Conservation (phyloP, 2,888 invertebrate genomes). For the Mesorhabditis sp. region DNA sequence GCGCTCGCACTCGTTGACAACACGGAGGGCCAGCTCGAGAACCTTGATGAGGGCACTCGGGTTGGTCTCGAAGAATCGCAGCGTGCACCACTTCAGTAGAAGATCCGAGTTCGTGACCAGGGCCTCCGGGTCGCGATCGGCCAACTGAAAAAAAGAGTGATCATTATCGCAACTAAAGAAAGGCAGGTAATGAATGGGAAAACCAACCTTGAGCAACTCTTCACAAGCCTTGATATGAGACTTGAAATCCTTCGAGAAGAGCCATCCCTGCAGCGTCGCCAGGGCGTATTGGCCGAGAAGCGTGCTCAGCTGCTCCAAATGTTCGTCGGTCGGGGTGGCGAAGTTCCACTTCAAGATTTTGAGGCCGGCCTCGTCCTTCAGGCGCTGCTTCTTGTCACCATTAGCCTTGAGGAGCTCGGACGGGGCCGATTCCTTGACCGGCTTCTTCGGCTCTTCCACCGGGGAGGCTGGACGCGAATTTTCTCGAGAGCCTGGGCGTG, state of each 20-base stretch:
- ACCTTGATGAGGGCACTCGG: constrained; percentile 88
- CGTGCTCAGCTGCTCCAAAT: constrained; percentile 78
- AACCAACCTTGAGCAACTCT: constrained; percentile 71
- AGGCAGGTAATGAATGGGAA: constrained; percentile 10
- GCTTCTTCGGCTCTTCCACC: constrained; percentile 9
- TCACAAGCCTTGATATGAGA: constrained; percentile 93
- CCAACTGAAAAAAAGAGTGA: constrained; percentile 22
- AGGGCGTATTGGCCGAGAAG: constrained; percentile 89
- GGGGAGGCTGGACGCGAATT: constrained; percentile 8
- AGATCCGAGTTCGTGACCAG: constrained; percentile 86
- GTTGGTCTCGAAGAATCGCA: constrained; percentile 96
- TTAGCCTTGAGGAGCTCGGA: constrained; percentile 24
- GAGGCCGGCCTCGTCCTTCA: constrained; percentile 80
- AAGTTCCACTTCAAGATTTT: constrained; percentile 55
- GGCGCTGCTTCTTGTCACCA: constrained; percentile 80
- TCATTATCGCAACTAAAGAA: neutral
- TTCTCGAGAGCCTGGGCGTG: constrained; percentile 6
- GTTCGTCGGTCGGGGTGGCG: constrained; percentile 79
- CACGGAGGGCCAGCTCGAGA: constrained; percentile 22
- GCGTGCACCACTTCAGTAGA: constrained; percentile 89
- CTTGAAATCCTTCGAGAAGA: constrained; percentile 91
- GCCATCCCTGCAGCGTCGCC: constrained; percentile 77
- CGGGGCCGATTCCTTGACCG: constrained; percentile 8
- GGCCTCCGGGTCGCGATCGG: constrained; percentile 65
- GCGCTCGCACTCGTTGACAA: constrained; percentile 67